Evolutionary conservation across 2,797 vertebrate genomes (phyloP), one percentile per base, ranked within the genome.

Genomic region (Semotilus atromaculatus): DNA sequence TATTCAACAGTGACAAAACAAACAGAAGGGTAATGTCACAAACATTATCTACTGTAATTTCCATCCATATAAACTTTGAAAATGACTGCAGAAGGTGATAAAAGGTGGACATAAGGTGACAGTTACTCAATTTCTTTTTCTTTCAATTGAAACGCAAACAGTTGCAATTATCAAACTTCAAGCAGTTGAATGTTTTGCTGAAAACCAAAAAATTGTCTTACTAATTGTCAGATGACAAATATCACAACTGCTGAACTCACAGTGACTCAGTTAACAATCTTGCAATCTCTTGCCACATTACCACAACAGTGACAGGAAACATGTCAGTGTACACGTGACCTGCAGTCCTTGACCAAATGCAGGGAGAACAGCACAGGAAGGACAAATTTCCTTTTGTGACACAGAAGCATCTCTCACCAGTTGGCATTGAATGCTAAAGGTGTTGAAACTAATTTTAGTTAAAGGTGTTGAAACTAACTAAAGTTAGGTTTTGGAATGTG

Each of bases 221-320:
- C 14, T 80, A 29, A 80, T 36, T 53, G 31, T 38, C 43, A 0
- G 29, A 70, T 62, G 74, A 70, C 19, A 70, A 48, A 77, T 58
- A 70, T 77, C 64, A 84, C 38, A 58, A 38, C 48, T 77, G 36
- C 51, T 58, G 36, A 70, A 9, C 73, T 43, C 8, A 76, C 1
- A 45, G 29, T 84, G 82, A 78, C 21, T 83, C 82, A 68, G 68
- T 67, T 13, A 55, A n/a, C n/a, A 83, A 43, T 60, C 13, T 62
- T 29, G 70, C 43, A 72, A 82, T 40, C 26, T 48, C 36, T 36
- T 43, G 11, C 10, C 40, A 43, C 40, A 11, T 43, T 1, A 48
- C 14, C 14, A 48, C 45, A 48, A 5, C 14, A 62, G 14, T 29
- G 55, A 64, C 36, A 80, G 76, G 86, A 86, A 83, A 53, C 53